Base-by-base conservation (phyloP, 1,140 invertebrate genomes). In the Aleiodes sp. region DNA sequence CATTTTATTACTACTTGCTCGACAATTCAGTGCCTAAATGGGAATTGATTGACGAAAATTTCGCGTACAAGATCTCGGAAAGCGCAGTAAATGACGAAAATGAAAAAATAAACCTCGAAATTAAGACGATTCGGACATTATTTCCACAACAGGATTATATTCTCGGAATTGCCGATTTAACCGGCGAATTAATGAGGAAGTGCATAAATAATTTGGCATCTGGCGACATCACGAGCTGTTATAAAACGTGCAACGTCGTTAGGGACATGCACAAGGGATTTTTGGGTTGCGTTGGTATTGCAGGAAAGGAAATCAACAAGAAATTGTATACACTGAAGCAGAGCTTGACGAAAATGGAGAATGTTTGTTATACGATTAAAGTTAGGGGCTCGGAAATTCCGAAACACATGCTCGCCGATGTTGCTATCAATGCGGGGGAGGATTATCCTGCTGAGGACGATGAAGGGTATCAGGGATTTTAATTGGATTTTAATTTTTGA, bases 131-230 rank as follows among this genome's bases (percentile, higher is more conserved):
- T 31, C 33, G 64, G 7, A 74, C 70, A 14, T 70, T 83, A 14
- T 78, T 94, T 33, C 87, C 90, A 10, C 89, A 90, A 0, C 81
- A 79, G 37, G 94, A 95, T 73, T 95, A 91, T 76, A 89, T 97
- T 73, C 82, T 97, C n/a, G 96, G 95, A 1, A 82, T 97, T 39
- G 92, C 93, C 6, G 96, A 98, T 86, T 86, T 96, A 8, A 96
- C 94, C 3, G 96, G 95, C 0, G 95, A 98, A 82, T 79, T 97
- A 21, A 97, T 97, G 95, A 88, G 95, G 65, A 90, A 91, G 73
- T 94, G 94, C 66, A 95, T 97, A 4, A 96, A 94, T 76, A 92
- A 91, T 75, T 88, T 97, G 29, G 91, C 93, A 0, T 88, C 87
- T 68, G 94, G 94, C 0, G 91, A 96, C 74, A 88, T 92, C n/a